Percentiles rank a stretch among this genome's conserved stretches.
These are phyloP conservation scores for Pristionchus exspectatus DNA, from an alignment of 2,888 invertebrate species.

Conservation along the genomic window DNA sequence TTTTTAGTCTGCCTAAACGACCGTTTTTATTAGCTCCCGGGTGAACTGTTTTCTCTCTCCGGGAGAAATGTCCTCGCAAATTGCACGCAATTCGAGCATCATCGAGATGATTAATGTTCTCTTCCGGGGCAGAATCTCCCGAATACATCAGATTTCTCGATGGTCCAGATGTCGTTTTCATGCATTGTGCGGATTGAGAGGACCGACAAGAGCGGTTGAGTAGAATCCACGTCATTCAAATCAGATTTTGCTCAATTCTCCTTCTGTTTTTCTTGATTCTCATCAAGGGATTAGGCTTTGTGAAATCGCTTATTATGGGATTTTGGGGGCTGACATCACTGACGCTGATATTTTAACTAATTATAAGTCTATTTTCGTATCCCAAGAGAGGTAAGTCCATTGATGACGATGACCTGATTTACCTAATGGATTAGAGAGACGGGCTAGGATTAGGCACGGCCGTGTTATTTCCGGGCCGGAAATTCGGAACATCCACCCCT, in stretches of 20 bases:
- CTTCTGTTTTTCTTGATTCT: background rate
- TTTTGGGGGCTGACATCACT: background rate
- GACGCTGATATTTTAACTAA: background rate
- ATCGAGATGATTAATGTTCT: background rate
- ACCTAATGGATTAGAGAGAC: background rate
- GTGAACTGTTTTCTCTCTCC: background rate
- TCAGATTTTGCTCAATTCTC: background rate
- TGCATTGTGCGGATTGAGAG: too few species aligned
- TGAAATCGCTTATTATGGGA: background rate
- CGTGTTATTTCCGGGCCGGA: background rate
- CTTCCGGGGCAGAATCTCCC: too few species aligned
- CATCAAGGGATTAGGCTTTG: background rate
- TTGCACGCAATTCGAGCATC: background rate
- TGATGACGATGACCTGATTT: background rate
- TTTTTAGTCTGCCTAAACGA: background rate
- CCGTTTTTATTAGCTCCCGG: slow-evolving; percentile 8
- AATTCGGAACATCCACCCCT: background rate
- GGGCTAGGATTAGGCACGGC: too few species aligned
- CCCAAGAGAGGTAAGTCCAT: background rate
- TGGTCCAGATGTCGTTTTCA: too few species aligned
- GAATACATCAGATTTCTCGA: too few species aligned
- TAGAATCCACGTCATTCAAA: background rate
- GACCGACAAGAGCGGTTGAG: background rate
- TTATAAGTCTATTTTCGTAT: background rate
- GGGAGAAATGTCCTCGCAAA: background rate